A percentile compares a stretch with the other conserved stretches of the same genome.
Conservation (phyloP, 2,113 vertebrate genomes). For the Calypte anna region DNA sequence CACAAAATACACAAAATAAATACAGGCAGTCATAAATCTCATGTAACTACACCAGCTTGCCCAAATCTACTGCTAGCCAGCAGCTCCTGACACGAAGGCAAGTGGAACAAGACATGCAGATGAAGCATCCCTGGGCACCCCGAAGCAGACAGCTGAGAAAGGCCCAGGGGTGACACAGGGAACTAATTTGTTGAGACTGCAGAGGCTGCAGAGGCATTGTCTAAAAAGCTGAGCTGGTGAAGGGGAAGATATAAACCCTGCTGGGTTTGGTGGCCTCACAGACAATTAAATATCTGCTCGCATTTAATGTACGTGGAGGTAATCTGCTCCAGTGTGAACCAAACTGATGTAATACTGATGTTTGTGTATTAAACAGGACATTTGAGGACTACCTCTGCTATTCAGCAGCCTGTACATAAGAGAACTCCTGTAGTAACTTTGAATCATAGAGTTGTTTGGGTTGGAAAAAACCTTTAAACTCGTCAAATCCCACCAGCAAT, state of each 20-base stretch:
- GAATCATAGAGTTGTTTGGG: no score
- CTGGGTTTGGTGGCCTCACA: background rate
- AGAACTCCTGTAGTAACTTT: background rate
- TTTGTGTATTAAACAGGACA: background rate
- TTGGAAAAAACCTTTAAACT: no score
- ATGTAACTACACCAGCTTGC: background rate
- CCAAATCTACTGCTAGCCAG: background rate
- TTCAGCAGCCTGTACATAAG: background rate
- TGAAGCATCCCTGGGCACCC: background rate
- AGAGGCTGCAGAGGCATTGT: background rate
- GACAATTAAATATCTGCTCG: background rate
- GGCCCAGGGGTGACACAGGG: background rate
- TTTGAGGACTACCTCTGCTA: background rate
- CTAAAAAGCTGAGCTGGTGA: background rate
- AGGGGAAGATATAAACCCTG: background rate
- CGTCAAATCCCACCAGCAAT: no score
- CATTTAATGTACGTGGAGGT: background rate
- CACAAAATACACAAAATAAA: background rate
- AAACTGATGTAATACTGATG: background rate
- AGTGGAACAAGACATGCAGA: background rate
- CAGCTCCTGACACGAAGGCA: background rate
- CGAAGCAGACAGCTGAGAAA: background rate
- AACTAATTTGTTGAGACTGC: background rate
- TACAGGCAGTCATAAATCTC: background rate
- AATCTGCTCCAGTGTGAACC: background rate